Percentiles rank a stretch among this genome's conserved stretches.
Evolutionary conservation across 23 tunicate genomes (phyloP).

Genomic region (Aplidium turbinatum): DNA sequence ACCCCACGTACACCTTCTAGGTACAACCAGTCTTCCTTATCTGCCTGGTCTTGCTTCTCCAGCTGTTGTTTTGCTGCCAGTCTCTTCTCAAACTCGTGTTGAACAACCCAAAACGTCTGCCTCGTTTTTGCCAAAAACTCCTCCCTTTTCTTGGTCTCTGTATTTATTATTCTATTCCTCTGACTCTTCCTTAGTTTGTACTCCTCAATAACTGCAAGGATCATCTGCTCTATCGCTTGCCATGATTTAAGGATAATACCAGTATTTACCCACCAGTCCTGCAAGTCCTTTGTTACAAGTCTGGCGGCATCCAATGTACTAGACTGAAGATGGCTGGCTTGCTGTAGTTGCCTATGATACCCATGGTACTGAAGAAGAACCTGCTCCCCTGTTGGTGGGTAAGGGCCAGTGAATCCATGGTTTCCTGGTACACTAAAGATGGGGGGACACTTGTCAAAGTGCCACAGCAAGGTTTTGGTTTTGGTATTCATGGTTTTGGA

Average conservation of each 20-base stretch:
- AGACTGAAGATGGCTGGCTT: slow-evolving; percentile 1
- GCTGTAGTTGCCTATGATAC: slow-evolving; percentile 7
- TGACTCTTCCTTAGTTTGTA: slow-evolving; percentile 5
- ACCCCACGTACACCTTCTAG: neutral
- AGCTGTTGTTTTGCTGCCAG: neutral
- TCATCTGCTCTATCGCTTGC: slow-evolving; percentile 12
- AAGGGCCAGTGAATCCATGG: neutral
- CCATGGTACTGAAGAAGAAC: slow-evolving; percentile 17
- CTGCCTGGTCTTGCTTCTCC: neutral
- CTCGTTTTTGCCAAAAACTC: neutral
- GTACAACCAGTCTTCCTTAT: slow-evolving; percentile 20
- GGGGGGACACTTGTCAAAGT: neutral
- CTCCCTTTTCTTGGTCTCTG: slow-evolving; percentile 1
- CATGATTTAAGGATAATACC: neutral
- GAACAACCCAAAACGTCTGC: slow-evolving; percentile 16
- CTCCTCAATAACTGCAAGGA: neutral
- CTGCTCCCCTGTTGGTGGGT: slow-evolving; percentile 1
- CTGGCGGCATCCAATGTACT: neutral
- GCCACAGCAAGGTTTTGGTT: neutral
- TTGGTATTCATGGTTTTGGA: slow-evolving; percentile 20
- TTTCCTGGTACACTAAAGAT: neutral
- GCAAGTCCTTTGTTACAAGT: neutral
- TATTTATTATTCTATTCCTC: slow-evolving; percentile 6
- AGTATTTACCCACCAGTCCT: slow-evolving; percentile 11
- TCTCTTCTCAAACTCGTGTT: neutral